Evolutionary conservation across 1,140 invertebrate species (phyloP).

Genomic region (Diorhabda sublineata): DNA sequence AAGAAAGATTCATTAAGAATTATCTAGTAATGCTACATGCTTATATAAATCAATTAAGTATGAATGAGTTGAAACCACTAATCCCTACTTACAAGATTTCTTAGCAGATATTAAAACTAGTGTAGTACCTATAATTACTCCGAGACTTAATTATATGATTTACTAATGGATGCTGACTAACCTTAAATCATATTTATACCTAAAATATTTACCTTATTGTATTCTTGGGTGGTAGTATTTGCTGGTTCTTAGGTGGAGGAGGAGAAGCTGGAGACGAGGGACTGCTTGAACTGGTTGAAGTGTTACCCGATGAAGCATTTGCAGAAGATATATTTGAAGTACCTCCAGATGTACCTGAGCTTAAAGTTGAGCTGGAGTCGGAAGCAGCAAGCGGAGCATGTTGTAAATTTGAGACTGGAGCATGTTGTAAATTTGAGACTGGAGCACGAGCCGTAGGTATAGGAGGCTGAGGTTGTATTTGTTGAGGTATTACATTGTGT

Average conservation of each 20-base stretch:
- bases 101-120: too few species aligned
- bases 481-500: slow-evolving; percentile 35
- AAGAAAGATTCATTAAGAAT: too few species aligned
- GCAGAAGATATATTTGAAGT: slow-evolving; percentile 49
- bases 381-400: slow-evolving; percentile 43
- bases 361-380: slow-evolving; percentile 55
- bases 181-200: too few species aligned
- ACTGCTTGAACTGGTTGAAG: slow-evolving; percentile 59
- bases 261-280: slow-evolving; percentile 48
- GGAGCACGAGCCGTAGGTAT: slow-evolving; percentile 1
- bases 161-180: too few species aligned
- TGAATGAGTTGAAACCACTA: too few species aligned
- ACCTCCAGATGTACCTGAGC: slow-evolving; percentile 55
- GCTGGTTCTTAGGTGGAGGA: slow-evolving; percentile 43
- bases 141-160: too few species aligned
- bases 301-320: slow-evolving; percentile 59
- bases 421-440: slow-evolving; percentile 9
- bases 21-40: too few species aligned
- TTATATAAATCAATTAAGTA: too few species aligned
- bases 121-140: too few species aligned
- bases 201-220: slow-evolving; percentile 43
- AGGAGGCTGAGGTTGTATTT: slow-evolving; percentile 17
- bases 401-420: slow-evolving; percentile 11
- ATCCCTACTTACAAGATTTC: too few species aligned
- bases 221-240: slow-evolving; percentile 47